Conservation (phyloP, 2,113 vertebrate genomes). For the Eulacestoma nigropectus region DNA sequence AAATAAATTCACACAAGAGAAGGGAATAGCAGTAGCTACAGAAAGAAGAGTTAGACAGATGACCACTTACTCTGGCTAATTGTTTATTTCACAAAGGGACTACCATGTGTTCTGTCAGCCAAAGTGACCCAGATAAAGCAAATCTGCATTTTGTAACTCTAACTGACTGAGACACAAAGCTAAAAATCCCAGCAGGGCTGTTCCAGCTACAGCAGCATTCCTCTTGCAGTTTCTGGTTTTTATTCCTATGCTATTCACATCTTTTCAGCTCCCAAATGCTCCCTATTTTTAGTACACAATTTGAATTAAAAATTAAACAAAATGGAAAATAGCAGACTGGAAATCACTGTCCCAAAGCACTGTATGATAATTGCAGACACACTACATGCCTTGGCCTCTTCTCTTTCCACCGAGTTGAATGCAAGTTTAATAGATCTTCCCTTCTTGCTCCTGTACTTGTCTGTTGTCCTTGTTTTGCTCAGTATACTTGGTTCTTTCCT, state of each 20-base stretch:
- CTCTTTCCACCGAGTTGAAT: background rate
- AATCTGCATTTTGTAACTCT: slow-evolving; percentile 21
- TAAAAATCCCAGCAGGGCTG: slow-evolving; percentile 37
- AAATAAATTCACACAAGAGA: background rate
- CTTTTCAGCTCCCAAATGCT: slow-evolving; percentile 31
- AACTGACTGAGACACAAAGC: background rate
- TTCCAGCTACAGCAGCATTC: background rate
- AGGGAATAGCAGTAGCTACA: background rate
- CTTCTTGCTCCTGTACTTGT: background rate
- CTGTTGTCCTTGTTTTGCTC: background rate
- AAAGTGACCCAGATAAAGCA: slow-evolving; percentile 34
- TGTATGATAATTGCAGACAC: background rate
- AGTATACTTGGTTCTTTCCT: background rate
- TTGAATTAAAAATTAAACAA: slow-evolving; percentile 60
- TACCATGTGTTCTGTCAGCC: slow-evolving; percentile 10
- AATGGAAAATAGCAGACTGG: slow-evolving; percentile 30
- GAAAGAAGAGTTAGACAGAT: background rate
- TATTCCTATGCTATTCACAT: background rate
- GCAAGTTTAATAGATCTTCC: background rate
- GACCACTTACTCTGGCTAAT: background rate
- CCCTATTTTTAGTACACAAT: slow-evolving; percentile 50
- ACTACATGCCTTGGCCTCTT: background rate
- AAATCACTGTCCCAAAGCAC: slow-evolving; percentile 16
- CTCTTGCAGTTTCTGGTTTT: background rate
- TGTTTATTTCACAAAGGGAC: slow-evolving; percentile 31